Conservation (phyloP, 2,797 vertebrate species). For the Oryzias sinensis region DNA sequence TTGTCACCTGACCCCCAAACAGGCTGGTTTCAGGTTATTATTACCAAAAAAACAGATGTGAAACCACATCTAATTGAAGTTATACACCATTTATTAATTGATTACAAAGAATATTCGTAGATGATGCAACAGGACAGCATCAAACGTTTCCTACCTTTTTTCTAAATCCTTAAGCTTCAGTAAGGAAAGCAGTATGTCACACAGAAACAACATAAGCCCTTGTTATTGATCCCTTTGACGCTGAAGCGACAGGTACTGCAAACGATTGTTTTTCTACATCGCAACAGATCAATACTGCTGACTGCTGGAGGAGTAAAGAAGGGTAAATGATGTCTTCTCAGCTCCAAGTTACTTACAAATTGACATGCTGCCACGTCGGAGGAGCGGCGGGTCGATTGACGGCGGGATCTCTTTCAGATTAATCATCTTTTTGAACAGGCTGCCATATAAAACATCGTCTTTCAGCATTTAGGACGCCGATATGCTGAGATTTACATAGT, state of each 20-base stretch:
- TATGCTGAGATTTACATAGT: slow-evolving; percentile 44
- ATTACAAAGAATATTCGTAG: too few species aligned
- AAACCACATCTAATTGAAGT: too few species aligned
- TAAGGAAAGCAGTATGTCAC: neutral
- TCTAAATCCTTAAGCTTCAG: neutral
- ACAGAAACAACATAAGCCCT: slow-evolving; percentile 25
- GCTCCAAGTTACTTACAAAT: slow-evolving; percentile 61
- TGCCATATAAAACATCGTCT: slow-evolving; percentile 48
- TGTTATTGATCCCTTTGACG: slow-evolving; percentile 56
- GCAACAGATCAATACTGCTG: slow-evolving; percentile 61
- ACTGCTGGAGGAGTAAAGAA: slow-evolving; percentile 36
- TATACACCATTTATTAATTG: too few species aligned
- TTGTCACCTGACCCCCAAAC: too few species aligned
- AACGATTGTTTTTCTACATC: slow-evolving; percentile 64
- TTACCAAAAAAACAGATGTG: too few species aligned
- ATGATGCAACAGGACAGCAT: neutral
- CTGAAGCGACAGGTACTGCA: slow-evolving; percentile 47
- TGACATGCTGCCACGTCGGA: slow-evolving; percentile 65
- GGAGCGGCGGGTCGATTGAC: slow-evolving; percentile 53
- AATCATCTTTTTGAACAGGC: slow-evolving; percentile 51
- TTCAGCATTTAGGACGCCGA: slow-evolving; percentile 45
- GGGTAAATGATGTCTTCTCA: slow-evolving; percentile 69
- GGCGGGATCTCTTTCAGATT: slow-evolving; percentile 54
- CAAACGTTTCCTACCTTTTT: neutral
- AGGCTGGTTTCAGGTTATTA: too few species aligned